Conservation (phyloP, 2,888 invertebrate species). For the Sarcophaga caerulescens region DNA sequence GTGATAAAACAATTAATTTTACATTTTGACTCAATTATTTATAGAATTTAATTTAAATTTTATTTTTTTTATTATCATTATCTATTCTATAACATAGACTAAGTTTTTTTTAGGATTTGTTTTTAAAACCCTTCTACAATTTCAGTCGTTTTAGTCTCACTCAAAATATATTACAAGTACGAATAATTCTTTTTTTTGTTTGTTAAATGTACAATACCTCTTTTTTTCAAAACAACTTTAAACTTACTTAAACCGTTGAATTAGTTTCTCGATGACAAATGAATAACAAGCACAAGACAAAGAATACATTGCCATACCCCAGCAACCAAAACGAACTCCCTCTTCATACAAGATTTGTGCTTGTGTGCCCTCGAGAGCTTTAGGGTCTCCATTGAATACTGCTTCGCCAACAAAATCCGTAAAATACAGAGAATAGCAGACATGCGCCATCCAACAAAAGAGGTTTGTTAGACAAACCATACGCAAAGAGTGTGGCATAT, state of each 20-base stretch:
- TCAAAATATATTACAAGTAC: too few relatives aligned
- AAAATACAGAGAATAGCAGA: constrained; percentile 97
- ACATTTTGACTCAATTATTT: neutral
- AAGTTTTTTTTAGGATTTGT: too few relatives aligned
- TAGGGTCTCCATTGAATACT: constrained; percentile 80
- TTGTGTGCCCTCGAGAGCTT: constrained; percentile 87
- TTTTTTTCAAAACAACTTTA: neutral
- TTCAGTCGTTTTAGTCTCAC: too few relatives aligned
- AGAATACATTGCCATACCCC: constrained; percentile 98
- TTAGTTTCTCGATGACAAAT: constrained; percentile 91
- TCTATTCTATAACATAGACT: too few relatives aligned
- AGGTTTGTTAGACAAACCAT: constrained; percentile 95
- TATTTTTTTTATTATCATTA: too few relatives aligned
- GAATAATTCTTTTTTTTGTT: too few relatives aligned
- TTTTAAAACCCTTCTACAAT: too few relatives aligned
- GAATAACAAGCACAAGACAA: constrained; percentile 97
- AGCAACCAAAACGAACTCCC: constrained; percentile 96
- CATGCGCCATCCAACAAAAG: constrained; percentile 99
- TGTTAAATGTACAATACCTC: neutral
- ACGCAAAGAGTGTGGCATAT: constrained; percentile 93
- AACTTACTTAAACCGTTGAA: constrained; percentile 86
- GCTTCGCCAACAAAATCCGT: constrained; percentile 90
- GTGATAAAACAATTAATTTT: neutral
- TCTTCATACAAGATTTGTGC: constrained; percentile 89
- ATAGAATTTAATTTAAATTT: too few relatives aligned